These are phyloP conservation scores for Brenthis hecate DNA, from an alignment of 2,888 invertebrate genomes.

Conservation along the genomic window DNA sequence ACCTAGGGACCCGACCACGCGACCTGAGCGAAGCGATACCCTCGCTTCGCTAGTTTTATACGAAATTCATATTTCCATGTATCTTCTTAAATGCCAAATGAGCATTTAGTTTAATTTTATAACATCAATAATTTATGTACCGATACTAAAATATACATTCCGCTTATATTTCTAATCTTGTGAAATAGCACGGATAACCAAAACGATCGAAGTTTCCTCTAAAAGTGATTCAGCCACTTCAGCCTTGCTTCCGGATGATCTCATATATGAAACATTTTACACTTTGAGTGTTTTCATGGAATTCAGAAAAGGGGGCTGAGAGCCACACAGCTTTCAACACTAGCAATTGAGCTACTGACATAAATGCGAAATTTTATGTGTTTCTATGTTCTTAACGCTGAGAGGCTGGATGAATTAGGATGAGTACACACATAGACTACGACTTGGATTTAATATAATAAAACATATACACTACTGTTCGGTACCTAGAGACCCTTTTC, in stretches of 20 bases:
- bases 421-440: too few relatives aligned
- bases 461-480: too few relatives aligned
- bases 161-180: background rate
- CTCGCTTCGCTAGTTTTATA: too few relatives aligned
- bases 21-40: too few relatives aligned
- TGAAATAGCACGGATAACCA: constrained; percentile 3
- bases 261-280: constrained; percentile 21
- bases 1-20: too few relatives aligned
- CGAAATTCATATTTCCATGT: too few relatives aligned
- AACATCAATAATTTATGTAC: too few relatives aligned
- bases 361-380: background rate
- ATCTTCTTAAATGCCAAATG: background rate
- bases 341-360: background rate
- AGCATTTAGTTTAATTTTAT: background rate
- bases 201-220: constrained; percentile 14
- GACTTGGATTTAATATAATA: too few relatives aligned
- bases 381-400: too few relatives aligned
- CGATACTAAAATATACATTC: background rate
- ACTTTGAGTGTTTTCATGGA: constrained; percentile 12
- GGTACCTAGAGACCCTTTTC: too few relatives aligned
- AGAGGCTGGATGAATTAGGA: too few relatives aligned
- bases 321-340: background rate
- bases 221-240: constrained; percentile 22
- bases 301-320: constrained; percentile 6
- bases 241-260: constrained; percentile 26